Percentiles rank a stretch among this genome's conserved stretches.
Evolutionary conservation across 2,888 invertebrate genomes (phyloP).

Genomic region (Geotrupes spiniger): DNA sequence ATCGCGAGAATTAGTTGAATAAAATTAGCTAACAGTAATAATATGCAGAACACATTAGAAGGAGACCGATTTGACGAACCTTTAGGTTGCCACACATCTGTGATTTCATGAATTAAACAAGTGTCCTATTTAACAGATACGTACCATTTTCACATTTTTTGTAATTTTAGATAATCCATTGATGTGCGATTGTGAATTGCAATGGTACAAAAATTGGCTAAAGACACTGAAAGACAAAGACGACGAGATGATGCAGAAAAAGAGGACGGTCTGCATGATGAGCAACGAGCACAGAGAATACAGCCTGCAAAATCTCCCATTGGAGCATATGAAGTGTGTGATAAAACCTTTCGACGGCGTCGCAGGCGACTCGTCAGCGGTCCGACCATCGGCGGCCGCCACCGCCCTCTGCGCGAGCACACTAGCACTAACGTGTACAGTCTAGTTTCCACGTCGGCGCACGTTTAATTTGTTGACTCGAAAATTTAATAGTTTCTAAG

Average conservation of each 20-base stretch:
- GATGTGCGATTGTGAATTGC: conserved; percentile 81
- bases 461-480: not conserved
- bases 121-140: no score
- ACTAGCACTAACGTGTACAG: conserved; percentile 26
- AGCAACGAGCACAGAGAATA: conserved; percentile 77
- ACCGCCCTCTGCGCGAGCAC: conserved; percentile 21
- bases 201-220: conserved; percentile 84
- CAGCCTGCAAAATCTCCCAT: conserved; percentile 75
- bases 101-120: no score
- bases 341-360: conserved; percentile 53
- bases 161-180: conserved; percentile 77
- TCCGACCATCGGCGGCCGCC: conserved; percentile 6
- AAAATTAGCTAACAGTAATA: no score
- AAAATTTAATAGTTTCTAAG: conserved; percentile 5
- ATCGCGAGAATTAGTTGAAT: no score
- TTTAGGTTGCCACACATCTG: no score
- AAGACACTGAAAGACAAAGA: conserved; percentile 75
- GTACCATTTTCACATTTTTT: no score
- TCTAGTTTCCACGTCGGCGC: conserved; percentile 24
- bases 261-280: conserved; percentile 81
- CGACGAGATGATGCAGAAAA: conserved; percentile 86
- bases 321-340: conserved; percentile 80
- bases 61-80: no score
- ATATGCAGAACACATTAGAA: no score
- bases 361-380: conserved; percentile 31